Percentiles rank a stretch among this genome's conserved stretches.
These are phyloP conservation scores for Dromococcyx pavoninus DNA, from an alignment of 2,797 vertebrate genomes.

Conservation along the genomic window DNA sequence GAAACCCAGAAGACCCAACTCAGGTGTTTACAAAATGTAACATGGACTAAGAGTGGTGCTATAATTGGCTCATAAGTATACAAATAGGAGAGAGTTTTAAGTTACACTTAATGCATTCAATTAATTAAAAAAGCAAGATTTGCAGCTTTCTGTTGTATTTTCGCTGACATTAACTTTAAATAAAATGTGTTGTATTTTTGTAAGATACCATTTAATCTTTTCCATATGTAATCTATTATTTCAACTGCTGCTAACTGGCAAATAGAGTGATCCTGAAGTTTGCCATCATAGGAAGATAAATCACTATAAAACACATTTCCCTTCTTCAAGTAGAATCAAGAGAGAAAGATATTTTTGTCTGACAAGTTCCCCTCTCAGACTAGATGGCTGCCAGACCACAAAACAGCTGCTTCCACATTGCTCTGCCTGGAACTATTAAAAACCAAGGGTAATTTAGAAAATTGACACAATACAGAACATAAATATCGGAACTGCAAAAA, in stretches of 20 bases:
- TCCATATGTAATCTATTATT: background rate
- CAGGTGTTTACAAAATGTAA: background rate
- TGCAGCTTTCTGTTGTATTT: background rate
- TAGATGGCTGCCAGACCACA: background rate
- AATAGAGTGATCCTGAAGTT: background rate
- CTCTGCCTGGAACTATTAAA: background rate
- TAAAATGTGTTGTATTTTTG: background rate
- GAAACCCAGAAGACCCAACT: background rate
- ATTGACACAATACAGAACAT: background rate
- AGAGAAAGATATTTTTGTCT: background rate
- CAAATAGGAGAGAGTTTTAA: background rate
- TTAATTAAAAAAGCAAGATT: background rate
- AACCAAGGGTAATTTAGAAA: background rate
- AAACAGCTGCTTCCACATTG: background rate
- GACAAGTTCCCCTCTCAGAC: background rate
- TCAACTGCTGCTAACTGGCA: background rate
- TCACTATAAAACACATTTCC: background rate
- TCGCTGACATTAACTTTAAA: background rate
- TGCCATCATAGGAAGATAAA: background rate
- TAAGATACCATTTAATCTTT: background rate
- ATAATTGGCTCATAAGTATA: background rate
- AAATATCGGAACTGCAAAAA: background rate
- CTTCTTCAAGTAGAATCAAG: background rate
- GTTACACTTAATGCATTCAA: background rate
- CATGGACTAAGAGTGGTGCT: background rate